These are phyloP conservation scores for Poeciliopsis presidionis DNA, from an alignment of 2,797 vertebrate genomes.

Conservation along the genomic window DNA sequence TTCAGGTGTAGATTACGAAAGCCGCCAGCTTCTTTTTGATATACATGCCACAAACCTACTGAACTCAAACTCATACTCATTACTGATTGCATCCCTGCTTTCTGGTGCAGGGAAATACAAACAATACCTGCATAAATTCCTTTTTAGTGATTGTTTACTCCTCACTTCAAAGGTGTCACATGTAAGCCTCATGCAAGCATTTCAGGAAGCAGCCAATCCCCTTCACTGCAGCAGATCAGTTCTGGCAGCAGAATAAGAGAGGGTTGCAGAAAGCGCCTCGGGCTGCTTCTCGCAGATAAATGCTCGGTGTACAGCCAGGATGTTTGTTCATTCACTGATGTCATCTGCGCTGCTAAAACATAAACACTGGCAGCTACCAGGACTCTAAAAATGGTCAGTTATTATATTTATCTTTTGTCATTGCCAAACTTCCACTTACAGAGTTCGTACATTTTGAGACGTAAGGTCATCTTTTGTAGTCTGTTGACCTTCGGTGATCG, in stretches of 20 bases:
- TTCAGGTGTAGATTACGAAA: constrained; percentile 44
- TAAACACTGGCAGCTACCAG: constrained; percentile 9
- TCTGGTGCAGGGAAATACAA: background rate
- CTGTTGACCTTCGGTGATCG: constrained; percentile 50
- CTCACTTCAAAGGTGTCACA: constrained; percentile 67
- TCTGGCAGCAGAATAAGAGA: constrained; percentile 56
- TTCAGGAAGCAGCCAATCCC: constrained; percentile 34
- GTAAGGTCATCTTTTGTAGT: constrained; percentile 23
- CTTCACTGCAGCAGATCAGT: constrained; percentile 60
- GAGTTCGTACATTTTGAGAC: constrained; percentile 15
- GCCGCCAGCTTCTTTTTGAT: constrained; percentile 47
- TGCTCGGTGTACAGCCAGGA: constrained; percentile 26
- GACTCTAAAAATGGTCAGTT: background rate
- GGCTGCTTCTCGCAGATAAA: constrained; percentile 61
- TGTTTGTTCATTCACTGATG: constrained; percentile 37
- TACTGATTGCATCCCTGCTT: constrained; percentile 19
- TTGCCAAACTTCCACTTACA: background rate
- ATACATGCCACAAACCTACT: constrained; percentile 44
- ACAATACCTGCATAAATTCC: constrained; percentile 35
- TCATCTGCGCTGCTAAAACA: constrained; percentile 24
- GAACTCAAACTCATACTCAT: constrained; percentile 31
- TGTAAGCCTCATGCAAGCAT: constrained; percentile 53
- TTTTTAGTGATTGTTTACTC: constrained; percentile 49
- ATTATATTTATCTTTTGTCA: background rate
- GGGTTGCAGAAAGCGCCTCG: constrained; percentile 51